phyloP scores from a whole-genome alignment of 2,888 invertebrate genomes.

The Galeruca laticollis region DNA sequence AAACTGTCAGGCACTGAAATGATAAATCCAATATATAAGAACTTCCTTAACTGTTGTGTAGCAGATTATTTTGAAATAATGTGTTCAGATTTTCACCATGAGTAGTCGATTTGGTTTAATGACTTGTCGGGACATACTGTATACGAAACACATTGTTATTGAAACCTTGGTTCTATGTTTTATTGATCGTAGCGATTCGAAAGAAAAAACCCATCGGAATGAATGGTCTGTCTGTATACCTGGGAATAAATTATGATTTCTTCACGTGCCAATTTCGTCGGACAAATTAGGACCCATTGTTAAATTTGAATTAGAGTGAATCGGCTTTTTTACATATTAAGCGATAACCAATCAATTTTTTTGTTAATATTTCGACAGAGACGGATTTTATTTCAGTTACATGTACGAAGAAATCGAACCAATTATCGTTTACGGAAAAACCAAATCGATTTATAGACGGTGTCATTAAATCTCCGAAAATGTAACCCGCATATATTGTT shows the following conservation, averaged over 20 bases:
- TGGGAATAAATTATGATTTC: slow-evolving; percentile 21
- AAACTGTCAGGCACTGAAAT: no score
- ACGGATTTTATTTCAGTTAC: no score
- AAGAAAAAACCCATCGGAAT: slow-evolving; percentile 8
- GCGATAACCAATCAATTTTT: slow-evolving; percentile 24
- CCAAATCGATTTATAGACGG: no score
- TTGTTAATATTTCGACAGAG: not conserved
- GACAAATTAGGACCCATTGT: slow-evolving; percentile 30
- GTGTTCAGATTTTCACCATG: no score
- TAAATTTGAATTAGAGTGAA: slow-evolving; percentile 23
- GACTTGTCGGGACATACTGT: not conserved
- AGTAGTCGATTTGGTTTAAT: not conserved
- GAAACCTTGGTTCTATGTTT: slow-evolving; percentile 5
- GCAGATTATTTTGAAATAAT: no score
- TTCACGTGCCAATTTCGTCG: slow-evolving; percentile 28
- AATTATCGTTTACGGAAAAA: no score
- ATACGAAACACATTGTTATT: not conserved
- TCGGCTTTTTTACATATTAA: slow-evolving; percentile 15
- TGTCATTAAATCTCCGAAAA: no score
- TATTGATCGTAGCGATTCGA: not conserved
- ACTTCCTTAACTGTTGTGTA: no score
- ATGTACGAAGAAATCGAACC: no score
- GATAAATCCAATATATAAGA: no score
- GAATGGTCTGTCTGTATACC: slow-evolving; percentile 13
- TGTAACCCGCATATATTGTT: no score